Conservation (phyloP, 2,888 invertebrate genomes). For the Corythucha ciliata region DNA sequence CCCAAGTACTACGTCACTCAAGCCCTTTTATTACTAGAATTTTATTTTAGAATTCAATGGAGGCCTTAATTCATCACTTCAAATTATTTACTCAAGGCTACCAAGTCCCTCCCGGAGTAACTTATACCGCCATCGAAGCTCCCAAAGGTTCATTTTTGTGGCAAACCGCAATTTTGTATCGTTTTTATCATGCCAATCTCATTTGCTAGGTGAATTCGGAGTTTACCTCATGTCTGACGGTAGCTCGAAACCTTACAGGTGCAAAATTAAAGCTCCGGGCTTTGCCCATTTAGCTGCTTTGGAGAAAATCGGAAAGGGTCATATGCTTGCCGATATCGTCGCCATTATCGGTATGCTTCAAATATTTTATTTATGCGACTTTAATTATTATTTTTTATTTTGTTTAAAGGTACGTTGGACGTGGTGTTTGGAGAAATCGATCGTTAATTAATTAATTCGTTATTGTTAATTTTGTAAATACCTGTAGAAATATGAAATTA, state of each 20-base stretch:
- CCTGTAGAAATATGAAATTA: too few species aligned
- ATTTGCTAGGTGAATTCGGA: slow-evolving; percentile 72
- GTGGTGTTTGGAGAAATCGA: slow-evolving; percentile 92
- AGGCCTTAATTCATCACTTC: slow-evolving; percentile 95
- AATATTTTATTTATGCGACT: neutral
- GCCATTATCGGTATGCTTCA: slow-evolving; percentile 76
- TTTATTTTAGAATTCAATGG: slow-evolving; percentile 68
- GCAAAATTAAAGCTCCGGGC: slow-evolving; percentile 83
- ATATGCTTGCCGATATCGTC: slow-evolving; percentile 92
- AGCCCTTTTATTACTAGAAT: neutral
- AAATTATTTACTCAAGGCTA: slow-evolving; percentile 95
- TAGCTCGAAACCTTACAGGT: slow-evolving; percentile 86
- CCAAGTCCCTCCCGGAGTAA: slow-evolving; percentile 92
- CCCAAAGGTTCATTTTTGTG: slow-evolving; percentile 60
- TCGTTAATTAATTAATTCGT: slow-evolving; percentile 49
- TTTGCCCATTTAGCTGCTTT: slow-evolving; percentile 79
- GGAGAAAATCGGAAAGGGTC: slow-evolving; percentile 76
- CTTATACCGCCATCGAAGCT: slow-evolving; percentile 93
- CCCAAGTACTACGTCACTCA: neutral
- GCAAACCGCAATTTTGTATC: neutral
- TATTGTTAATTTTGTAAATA: neutral
- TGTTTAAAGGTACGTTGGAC: slow-evolving; percentile 56
- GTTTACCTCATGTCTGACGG: slow-evolving; percentile 96
- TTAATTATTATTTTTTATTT: slow-evolving; percentile 1
- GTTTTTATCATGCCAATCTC: neutral